Evolutionary conservation across 2,113 vertebrate species (phyloP), one percentile per base, ranked within the genome.

Genomic region (Cromileptes altivelis): DNA sequence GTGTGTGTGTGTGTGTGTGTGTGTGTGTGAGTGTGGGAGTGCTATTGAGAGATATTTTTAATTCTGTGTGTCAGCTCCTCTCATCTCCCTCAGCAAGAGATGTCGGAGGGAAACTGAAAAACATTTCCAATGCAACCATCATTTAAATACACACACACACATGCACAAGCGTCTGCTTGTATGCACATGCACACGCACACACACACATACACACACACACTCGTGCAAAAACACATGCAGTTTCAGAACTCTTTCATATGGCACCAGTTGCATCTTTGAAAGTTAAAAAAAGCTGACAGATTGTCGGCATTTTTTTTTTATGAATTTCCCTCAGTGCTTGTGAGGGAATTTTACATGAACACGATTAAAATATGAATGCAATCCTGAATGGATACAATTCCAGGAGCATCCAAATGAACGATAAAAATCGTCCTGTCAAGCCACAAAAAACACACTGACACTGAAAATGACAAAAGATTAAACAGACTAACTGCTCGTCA

Each of bases 1-100:
- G 83, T 86, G 83, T 84, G 88, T 84, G 90, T 75, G 90, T 81
- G 88, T 45, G 42, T 12, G 82, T 88, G 83, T 84, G 88, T 75
- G 84, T 72, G 81, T 88, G 83, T 82, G 88, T 75, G 78, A 84
- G 91, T 75, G 90, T 81, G 88, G 84, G 92, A 85, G 93, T 91
- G 89, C 92, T 93, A 90, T 92, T 94, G 88, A 91, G 91, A 93
- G 93, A 92, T 94, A 94, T 94, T 93, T 94, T 93, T 94, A 92
- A 90, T 92, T 93, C 89, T 91, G 87, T 88, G 80, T 95, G 92
- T 94, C 91, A 87, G 82, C 86, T 89, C 84, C 88, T 90, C 91
- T 92, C 93, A 91, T 91, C 88, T 93, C 90, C 83, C 85, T 75
- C 87, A 87, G 90, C 75, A 73, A 91, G 88, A 94, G 91, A 93